Evolutionary conservation across 1,140 invertebrate genomes (phyloP).

Genomic region (Marisa cornuarietis): DNA sequence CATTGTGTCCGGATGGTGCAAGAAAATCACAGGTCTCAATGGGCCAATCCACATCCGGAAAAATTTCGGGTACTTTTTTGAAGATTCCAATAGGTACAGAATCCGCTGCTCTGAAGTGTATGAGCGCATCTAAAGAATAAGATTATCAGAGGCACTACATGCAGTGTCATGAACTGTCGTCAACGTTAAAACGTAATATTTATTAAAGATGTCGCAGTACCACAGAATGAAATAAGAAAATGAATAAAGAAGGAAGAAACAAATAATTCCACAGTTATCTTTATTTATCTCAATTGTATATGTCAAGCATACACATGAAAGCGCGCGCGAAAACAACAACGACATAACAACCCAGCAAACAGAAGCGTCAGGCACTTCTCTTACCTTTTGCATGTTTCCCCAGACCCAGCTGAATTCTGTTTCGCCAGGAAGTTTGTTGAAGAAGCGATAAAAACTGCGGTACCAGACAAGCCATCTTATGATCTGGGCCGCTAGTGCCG

Average conservation of each 20-base stretch:
- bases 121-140: background rate
- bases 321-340: no score
- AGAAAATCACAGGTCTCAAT: constrained; percentile 27
- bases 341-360: no score
- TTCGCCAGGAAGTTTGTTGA: constrained; percentile 25
- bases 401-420: constrained; percentile 28
- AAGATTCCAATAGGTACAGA: constrained; percentile 2
- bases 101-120: background rate
- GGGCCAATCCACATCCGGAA: constrained; percentile 41
- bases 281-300: no score
- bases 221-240: no score
- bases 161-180: no score
- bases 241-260: no score
- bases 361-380: background rate
- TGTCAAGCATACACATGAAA: no score
- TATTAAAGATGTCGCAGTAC: no score
- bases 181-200: no score
- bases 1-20: constrained; percentile 50
- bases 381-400: constrained; percentile 28
- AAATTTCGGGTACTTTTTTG: constrained; percentile 30
- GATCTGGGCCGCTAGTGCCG: background rate
- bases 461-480: constrained; percentile 17
- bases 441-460: constrained; percentile 19
- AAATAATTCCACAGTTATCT: no score
- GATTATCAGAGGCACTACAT: no score